A percentile compares a stretch with the other conserved stretches of the same genome.
These are phyloP conservation scores for Apamea monoglypha DNA, from an alignment of 2,888 invertebrate genomes.

Conservation along the genomic window DNA sequence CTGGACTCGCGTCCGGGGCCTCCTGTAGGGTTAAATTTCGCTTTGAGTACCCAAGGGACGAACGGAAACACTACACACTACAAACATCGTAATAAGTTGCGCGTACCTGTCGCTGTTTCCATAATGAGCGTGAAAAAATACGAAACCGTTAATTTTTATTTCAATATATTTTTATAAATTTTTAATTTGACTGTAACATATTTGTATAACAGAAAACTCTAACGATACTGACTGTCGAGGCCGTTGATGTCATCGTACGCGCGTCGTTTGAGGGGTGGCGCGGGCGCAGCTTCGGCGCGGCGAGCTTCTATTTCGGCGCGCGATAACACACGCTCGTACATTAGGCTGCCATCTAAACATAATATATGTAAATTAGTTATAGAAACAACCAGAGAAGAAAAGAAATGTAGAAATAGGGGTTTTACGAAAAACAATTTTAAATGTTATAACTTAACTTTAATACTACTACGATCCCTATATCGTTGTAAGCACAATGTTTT, in stretches of 20 bases:
- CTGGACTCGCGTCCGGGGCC: constrained; percentile 74
- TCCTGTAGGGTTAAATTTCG: constrained; percentile 63
- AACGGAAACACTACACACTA: neutral
- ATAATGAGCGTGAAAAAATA: constrained; percentile 62
- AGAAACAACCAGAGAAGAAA: constrained; percentile 4
- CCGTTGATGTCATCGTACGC: constrained; percentile 97
- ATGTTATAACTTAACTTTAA: too few relatives aligned
- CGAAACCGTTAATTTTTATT: constrained; percentile 43
- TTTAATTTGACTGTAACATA: constrained; percentile 7
- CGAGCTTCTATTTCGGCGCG: constrained; percentile 93
- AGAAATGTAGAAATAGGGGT: neutral
- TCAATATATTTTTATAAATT: constrained; percentile 8
- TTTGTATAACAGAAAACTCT: constrained; percentile 14
- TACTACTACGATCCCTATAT: too few relatives aligned
- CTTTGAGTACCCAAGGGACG: neutral
- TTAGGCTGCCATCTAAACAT: constrained; percentile 93
- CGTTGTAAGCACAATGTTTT: too few relatives aligned
- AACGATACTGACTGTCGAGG: constrained; percentile 93
- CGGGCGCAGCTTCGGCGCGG: constrained; percentile 76
- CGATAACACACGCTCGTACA: constrained; percentile 96
- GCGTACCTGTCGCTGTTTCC: constrained; percentile 74
- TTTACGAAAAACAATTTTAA: neutral
- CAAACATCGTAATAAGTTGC: neutral
- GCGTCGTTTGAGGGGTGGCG: constrained; percentile 93
- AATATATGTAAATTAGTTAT: neutral